phyloP scores from a whole-genome alignment of 2,113 vertebrate genomes.

The Nyctereutes procyonoides region DNA sequence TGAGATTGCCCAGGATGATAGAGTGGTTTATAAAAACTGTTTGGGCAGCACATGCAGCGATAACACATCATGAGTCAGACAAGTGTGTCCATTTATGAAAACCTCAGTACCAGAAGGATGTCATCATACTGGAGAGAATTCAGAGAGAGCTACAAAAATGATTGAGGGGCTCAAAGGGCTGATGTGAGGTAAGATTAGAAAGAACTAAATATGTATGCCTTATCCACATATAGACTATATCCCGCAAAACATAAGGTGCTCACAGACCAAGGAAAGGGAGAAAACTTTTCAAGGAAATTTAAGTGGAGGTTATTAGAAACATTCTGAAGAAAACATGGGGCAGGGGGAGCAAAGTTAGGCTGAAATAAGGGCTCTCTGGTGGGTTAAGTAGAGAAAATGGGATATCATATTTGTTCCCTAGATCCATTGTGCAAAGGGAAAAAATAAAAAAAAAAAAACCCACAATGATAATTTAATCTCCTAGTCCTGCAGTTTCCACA shows the following conservation, averaged over 20 bases:
- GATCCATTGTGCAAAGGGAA: not conserved
- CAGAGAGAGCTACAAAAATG: constrained; percentile 81
- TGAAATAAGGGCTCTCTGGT: not conserved
- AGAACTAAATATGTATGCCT: constrained; percentile 75
- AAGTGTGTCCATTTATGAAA: constrained; percentile 84
- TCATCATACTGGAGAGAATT: constrained; percentile 83
- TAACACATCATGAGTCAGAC: constrained; percentile 85
- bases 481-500: not conserved
- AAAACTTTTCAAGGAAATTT: constrained; percentile 61
- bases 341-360: not conserved
- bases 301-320: constrained; percentile 41
- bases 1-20: constrained; percentile 84
- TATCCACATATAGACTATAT: constrained; percentile 54
- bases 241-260: constrained; percentile 47
- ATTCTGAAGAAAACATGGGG: not conserved
- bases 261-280: constrained; percentile 10
- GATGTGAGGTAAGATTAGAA: constrained; percentile 77
- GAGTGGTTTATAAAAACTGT: constrained; percentile 81
- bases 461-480: not conserved
- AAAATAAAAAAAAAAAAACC: not conserved
- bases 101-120: constrained; percentile 84
- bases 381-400: constrained; percentile 25
- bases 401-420: not conserved
- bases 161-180: constrained; percentile 69
- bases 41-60: constrained; percentile 84